Evolutionary conservation across 2,113 vertebrate species (phyloP).

Genomic region (Chamaea fasciata): DNA sequence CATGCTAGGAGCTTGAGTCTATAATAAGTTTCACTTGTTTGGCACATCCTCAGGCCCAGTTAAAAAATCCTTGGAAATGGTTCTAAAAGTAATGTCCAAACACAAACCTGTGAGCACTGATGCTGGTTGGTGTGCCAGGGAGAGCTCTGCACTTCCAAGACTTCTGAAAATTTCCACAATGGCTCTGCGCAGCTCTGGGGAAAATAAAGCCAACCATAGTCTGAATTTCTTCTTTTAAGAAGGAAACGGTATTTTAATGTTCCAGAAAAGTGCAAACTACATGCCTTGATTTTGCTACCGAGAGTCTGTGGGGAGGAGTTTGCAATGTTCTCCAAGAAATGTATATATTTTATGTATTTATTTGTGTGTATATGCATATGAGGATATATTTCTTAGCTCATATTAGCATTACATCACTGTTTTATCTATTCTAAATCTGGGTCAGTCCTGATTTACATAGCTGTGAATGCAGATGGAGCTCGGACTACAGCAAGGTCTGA

Average conservation of each 20-base stretch:
- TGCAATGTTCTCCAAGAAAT: not conserved
- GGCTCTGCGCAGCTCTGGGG: not conserved
- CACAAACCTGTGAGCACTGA: not conserved
- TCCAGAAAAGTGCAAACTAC: not conserved
- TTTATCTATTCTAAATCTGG: not conserved
- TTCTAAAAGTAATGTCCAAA: conserved; percentile 9
- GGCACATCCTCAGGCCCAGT: not conserved
- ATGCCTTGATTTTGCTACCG: not conserved
- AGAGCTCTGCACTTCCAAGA: not conserved
- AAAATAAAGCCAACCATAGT: not conserved
- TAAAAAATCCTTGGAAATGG: conserved; percentile 22
- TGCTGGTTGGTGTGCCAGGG: not conserved
- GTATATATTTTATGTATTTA: not conserved
- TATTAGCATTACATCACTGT: not conserved
- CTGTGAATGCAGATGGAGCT: not conserved
- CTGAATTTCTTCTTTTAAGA: not conserved
- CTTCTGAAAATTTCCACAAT: not conserved
- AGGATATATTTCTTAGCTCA: not conserved
- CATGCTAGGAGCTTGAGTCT: not conserved
- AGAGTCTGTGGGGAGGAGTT: not conserved
- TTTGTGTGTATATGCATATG: not conserved
- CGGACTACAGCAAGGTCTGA: not conserved
- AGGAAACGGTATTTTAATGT: conserved; percentile 6
- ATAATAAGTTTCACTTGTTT: conserved; percentile 29
- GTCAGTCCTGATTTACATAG: not conserved